phyloP scores from a whole-genome alignment of 2,888 invertebrate species.

The Athalia circularis region DNA sequence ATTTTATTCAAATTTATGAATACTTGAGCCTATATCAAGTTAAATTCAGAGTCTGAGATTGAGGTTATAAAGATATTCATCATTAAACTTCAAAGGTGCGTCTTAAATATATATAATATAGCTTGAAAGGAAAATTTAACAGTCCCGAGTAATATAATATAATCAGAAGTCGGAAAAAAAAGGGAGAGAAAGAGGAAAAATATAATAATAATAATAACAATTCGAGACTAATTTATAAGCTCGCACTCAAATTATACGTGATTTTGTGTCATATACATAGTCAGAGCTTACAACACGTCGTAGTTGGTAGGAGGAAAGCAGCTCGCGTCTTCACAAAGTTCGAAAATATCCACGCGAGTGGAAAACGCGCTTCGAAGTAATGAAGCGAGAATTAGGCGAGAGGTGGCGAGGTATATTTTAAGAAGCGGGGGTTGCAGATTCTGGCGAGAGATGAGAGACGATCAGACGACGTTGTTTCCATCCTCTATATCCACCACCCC shows the following conservation, averaged over 20 bases:
- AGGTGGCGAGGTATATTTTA: constrained; percentile 31
- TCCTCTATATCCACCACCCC: not conserved
- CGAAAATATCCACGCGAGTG: constrained; percentile 29
- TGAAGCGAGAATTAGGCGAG: constrained; percentile 31
- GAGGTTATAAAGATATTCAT: constrained; percentile 7
- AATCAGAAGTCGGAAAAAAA: too few relatives aligned
- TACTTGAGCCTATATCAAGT: constrained; percentile 16
- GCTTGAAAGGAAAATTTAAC: too few relatives aligned
- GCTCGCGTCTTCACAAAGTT: constrained; percentile 4
- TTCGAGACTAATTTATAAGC: not conserved
- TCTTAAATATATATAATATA: not conserved
- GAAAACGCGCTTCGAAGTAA: constrained; percentile 29
- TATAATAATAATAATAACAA: not conserved
- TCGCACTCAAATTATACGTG: not conserved
- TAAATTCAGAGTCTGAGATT: constrained; percentile 17
- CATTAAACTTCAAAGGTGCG: constrained; percentile 24
- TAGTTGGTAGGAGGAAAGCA: not conserved
- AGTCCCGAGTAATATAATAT: too few relatives aligned
- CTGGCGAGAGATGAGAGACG: constrained; percentile 23
- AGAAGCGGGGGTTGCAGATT: constrained; percentile 9
- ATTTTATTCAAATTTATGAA: constrained; percentile 12
- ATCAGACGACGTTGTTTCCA: not conserved
- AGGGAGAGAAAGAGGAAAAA: not conserved
- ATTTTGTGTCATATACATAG: not conserved
- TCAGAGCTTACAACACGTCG: not conserved